These are phyloP conservation scores for Poliocrania exsul DNA, from an alignment of 2,797 vertebrate species.

Conservation along the genomic window DNA sequence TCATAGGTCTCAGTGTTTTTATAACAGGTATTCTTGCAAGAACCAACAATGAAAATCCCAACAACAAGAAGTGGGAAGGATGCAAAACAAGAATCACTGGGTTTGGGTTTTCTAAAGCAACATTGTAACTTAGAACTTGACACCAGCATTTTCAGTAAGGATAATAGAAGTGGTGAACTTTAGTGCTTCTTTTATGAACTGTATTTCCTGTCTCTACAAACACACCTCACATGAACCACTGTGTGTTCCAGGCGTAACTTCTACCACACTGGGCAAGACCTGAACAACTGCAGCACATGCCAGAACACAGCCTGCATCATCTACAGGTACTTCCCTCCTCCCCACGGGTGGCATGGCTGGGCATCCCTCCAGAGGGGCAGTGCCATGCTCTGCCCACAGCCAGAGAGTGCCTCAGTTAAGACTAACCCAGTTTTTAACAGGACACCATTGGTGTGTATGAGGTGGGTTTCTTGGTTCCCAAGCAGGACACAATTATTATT, in stretches of 20 bases:
- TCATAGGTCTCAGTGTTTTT: neutral
- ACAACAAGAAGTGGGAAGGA: neutral
- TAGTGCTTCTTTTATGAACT: no score
- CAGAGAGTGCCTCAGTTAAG: neutral
- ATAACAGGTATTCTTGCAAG: neutral
- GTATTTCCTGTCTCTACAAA: neutral
- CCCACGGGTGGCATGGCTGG: neutral
- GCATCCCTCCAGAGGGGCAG: fast-evolving
- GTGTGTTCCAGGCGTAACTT: slow-evolving; percentile 89
- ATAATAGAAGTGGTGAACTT: neutral
- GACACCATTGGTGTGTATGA: neutral
- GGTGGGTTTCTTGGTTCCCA: neutral
- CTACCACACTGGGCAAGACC: slow-evolving; percentile 97
- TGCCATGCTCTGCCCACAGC: neutral
- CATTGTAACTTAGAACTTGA: neutral
- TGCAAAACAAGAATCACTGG: neutral
- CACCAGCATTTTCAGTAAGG: neutral
- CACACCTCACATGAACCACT: neutral
- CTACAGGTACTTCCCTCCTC: slow-evolving; percentile 90
- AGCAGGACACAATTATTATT: neutral
- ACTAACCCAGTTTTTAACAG: neutral
- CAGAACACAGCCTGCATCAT: slow-evolving; percentile 99
- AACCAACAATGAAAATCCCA: neutral
- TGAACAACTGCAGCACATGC: slow-evolving; percentile 97
- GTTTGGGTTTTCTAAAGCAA: neutral